Base-by-base conservation (phyloP, 2,113 vertebrate species). In the Indicator indicator region DNA sequence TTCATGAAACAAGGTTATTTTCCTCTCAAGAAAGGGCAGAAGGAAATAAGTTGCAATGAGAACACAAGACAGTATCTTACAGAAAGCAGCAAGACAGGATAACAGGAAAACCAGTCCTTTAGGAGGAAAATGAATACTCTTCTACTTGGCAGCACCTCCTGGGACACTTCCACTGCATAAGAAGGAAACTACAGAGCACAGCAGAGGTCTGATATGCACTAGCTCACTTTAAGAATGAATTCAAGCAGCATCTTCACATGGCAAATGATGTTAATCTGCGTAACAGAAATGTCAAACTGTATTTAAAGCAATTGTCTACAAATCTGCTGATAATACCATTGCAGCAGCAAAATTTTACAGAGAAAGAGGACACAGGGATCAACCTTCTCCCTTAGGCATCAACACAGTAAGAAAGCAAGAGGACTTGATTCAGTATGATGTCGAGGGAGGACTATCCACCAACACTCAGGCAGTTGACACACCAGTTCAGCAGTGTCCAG, bases 201-300 rank as follows among this genome's bases (percentile, higher is more conserved):
- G 16, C 1, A 62, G 27, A 0, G 0, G 16, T 54, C 33, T 56
- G 24, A 52, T 24, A 33, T 2, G 5, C 16, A 26, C 24, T 9
- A 55, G 11, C 13, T 89, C 28, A 54, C 26, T 86, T 74, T 3
- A 80, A 83, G 75, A 77, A 83, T 18, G 4, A 64, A 30, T 55
- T 75, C 26, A 44, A 81, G 44, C 13, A 54, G 9, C 2, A 4
- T 48, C 33, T 68, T 85, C 32, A 15, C 8, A 5, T 10, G 14
- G 26, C 24, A 92, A 71, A 33, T 11, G 8, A 73, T 54, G 16
- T 56, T 65, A 42, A 56, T 76, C 32, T 67, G 16, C 7, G 19
- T 46, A 88, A 83, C n/a, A 78, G 69, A 72, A 74, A 83, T 5
- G 9, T 65, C 76, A 60, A 81, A 68, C 42, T 36, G 5, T 42